Percentiles rank a stretch among this genome's conserved stretches.
These are phyloP conservation scores for Hyposmocoma kahamanoa DNA, from an alignment of 1,140 invertebrate species.

Conservation along the genomic window DNA sequence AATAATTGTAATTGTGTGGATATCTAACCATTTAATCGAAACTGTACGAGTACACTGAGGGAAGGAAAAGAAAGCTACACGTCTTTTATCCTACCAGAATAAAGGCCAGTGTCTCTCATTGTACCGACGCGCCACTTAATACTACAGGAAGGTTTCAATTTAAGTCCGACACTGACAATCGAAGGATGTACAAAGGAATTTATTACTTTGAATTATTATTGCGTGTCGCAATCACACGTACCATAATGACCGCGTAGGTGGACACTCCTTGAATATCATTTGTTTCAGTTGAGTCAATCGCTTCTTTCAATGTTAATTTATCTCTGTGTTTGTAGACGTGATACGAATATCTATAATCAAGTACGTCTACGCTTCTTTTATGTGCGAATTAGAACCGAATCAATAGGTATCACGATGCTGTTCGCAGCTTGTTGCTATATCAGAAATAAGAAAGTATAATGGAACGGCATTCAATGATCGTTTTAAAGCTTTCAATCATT, in stretches of 20 bases:
- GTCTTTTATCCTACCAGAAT: background rate
- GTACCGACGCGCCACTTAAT: slow-evolving; percentile 1
- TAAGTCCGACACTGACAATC: slow-evolving; percentile 41
- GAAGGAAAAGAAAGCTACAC: background rate
- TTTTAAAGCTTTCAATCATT: background rate
- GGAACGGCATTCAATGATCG: background rate
- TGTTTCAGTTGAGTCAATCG: slow-evolving; percentile 15
- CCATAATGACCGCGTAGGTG: slow-evolving; percentile 33
- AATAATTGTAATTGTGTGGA: too few species aligned
- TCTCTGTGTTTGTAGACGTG: slow-evolving; percentile 24
- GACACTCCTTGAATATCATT: slow-evolving; percentile 26
- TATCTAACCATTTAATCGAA: too few species aligned
- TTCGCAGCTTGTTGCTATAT: background rate
- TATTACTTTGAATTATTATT: slow-evolving; percentile 27
- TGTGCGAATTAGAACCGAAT: background rate
- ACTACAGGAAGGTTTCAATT: slow-evolving; percentile 39
- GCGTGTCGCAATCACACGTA: slow-evolving; percentile 20
- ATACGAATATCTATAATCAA: slow-evolving; percentile 14
- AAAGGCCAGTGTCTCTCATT: background rate
- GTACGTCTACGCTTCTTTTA: slow-evolving; percentile 6
- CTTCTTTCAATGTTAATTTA: slow-evolving; percentile 44
- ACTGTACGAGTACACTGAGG: background rate
- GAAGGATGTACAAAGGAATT: slow-evolving; percentile 58
- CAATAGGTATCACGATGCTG: background rate
- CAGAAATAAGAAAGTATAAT: background rate